A percentile compares a stretch with the other conserved stretches of the same genome.
phyloP scores from a whole-genome alignment of 2,797 vertebrate species.

The Acrossocheilus fasciatus region DNA sequence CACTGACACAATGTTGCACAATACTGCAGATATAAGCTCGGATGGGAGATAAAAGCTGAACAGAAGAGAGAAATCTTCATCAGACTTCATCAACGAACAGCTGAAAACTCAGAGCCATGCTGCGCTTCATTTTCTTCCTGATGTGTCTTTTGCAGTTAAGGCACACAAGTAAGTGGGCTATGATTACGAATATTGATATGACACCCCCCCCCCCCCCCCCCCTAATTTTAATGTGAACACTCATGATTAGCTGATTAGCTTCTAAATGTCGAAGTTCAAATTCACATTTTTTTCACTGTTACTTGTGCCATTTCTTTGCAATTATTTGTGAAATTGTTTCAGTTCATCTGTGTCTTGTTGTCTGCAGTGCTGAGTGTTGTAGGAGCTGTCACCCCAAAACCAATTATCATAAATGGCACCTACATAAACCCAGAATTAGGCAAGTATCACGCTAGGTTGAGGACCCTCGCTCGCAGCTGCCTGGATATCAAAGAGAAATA shows the following conservation, averaged over 20 bases:
- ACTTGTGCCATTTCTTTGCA: not conserved
- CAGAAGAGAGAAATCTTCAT: not conserved
- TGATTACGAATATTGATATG: not conserved
- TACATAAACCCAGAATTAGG: conserved; percentile 60
- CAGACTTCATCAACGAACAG: not conserved
- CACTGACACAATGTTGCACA: conserved; percentile 3
- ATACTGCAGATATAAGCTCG: not conserved
- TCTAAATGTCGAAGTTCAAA: not conserved
- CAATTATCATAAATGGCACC: conserved; percentile 45
- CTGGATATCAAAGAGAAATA: conserved; percentile 51
- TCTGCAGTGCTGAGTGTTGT: conserved; percentile 19
- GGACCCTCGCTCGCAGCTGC: conserved; percentile 48
- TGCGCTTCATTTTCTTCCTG: not conserved
- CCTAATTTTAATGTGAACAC: not conserved
- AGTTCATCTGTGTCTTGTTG: conserved; percentile 4
- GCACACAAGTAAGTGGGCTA: not conserved
- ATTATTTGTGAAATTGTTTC: not conserved
- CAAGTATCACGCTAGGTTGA: conserved; percentile 56
- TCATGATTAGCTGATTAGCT: not conserved
- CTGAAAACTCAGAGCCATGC: not conserved
- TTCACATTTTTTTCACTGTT: not conserved
- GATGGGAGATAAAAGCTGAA: not conserved
- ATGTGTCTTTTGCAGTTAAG: not conserved
- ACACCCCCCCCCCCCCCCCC: no score
- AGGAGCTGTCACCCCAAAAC: conserved; percentile 39